Evolutionary conservation across 1,140 invertebrate species (phyloP), one percentile per base, ranked within the genome.

Genomic region (Ptiloglossa arizonensis): DNA sequence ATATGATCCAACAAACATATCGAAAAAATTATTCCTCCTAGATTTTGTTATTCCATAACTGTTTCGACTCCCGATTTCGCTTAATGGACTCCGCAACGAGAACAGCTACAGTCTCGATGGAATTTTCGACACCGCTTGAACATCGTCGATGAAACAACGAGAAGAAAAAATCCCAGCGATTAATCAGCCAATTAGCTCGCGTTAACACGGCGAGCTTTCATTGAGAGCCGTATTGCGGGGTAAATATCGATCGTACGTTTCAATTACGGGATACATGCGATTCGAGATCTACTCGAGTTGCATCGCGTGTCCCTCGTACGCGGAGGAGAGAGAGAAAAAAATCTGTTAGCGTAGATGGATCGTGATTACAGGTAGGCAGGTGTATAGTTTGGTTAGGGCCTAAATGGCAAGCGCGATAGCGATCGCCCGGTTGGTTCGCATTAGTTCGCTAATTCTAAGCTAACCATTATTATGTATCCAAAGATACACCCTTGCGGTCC

Each of bases 361-460:
- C 66, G 68, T 83, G 80, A 86, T 86, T 86, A 70, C 66, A 74
- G 78, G 85, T 75, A 79, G 79, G 81, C 87, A 88, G 86, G 86
- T 88, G 86, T 79, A 80, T 84, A 84, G 75, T 85, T 80, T 81
- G 74, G 70, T 82, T 80, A 81, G 70, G 71, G 60, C 63, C 76
- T 84, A 86, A 87, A 88, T 87, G 77, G 78, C 79, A 69, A 82
- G 44, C 35, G 50, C 64, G 86, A 87, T 88, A 87, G 73, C 73
- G 68, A 88, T 88, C 86, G 66, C 41, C 69, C 66, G n/a, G 69
- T 62, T 68, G 50, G 75, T 50, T 69, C 75, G 74, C 81, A 85
- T 87, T 86, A 87, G 85, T 82, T 67, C 48, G 78, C 84, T 87
- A 88, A 87, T 88, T 88, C 82, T 71, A 83, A 86, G 56, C 79